Base-by-base conservation (phyloP, 1,140 invertebrate species). In the Dendroctonus ponderosae region DNA sequence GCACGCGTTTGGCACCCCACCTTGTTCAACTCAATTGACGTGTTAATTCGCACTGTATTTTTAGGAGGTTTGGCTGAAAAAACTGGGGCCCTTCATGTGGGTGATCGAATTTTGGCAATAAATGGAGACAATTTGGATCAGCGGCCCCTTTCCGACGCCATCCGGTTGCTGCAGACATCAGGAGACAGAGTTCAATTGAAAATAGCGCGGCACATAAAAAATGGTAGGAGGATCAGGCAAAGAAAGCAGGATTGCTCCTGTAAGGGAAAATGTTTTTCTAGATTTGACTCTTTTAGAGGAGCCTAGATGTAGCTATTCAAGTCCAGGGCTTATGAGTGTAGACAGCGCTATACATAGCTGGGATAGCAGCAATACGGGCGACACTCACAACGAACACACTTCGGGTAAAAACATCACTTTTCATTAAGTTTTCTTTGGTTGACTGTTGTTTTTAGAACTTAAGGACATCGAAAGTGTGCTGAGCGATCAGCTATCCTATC, bases 311-410 rank as follows among this genome's bases (percentile, higher is more conserved):
- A 75, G 82, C 77, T 78, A 69, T 79, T 83, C 83, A 2, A 84
- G 84, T 73, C 83, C 84, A n/a, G 87, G 84, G 62, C 77, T 89
- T 54, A 85, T 82, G 38, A 93, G 91, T 58, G 87, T 92, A 15
- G 91, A 95, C 71, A 94, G 91, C 76, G 92, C 92, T 0, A 87
- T 94, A 5, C 91, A 93, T 76, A 93, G 91, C 5, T 94, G 92
- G 91, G 91, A 89, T 77, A 86, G 85, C 56, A 77, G 76, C 67
- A 73, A 72, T 42, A 66, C 68, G 4, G 76, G 72, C 56, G 73
- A 73, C 50, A 56, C 67, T 15, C 66, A 73, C 26, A 67, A 64
- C 40, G 74, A 73, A 48, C 70, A 67, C 40, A 53, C 59, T 42
- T 68, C 62, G 50, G 72, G 72, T 72, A 71, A 65, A 42, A n/a